Conservation (phyloP, 2,888 invertebrate genomes). For the Macrosoma leucophasiata region DNA sequence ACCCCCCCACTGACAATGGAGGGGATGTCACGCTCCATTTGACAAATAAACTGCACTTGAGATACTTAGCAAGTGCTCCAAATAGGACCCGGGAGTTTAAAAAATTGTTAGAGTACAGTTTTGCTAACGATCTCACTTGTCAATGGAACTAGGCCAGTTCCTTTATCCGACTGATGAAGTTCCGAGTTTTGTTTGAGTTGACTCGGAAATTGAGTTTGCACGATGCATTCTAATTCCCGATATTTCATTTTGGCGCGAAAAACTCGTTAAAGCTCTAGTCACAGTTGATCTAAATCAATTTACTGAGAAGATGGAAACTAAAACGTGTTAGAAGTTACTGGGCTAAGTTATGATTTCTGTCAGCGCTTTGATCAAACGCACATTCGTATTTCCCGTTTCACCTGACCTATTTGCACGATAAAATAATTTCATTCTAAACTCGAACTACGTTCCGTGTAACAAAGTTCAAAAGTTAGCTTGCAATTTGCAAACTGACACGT, state of each 20-base stretch:
- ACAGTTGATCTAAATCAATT: no score
- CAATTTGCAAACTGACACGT: slow-evolving; percentile 8
- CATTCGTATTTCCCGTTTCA: slow-evolving; percentile 1
- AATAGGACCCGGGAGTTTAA: slow-evolving; percentile 16
- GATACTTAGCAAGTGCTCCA: slow-evolving; percentile 21
- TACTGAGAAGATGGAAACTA: no score
- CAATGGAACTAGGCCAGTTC: slow-evolving; percentile 9
- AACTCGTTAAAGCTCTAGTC: no score
- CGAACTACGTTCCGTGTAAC: slow-evolving; percentile 3
- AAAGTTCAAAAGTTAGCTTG: slow-evolving; percentile 5
- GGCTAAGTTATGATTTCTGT: slow-evolving; percentile 1
- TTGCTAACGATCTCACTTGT: slow-evolving; percentile 5
- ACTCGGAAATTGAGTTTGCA: no score
- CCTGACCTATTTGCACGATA: slow-evolving; percentile 6
- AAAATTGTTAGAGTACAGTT: slow-evolving; percentile 9
- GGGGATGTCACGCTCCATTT: slow-evolving; percentile 55
- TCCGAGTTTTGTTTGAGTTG: no score
- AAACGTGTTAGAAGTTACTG: no score
- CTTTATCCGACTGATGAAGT: no score
- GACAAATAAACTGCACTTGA: slow-evolving; percentile 50
- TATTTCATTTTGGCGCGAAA: no score
- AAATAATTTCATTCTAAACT: no score
- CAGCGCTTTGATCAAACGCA: slow-evolving; percentile 2
- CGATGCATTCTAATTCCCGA: no score
- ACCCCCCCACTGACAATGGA: slow-evolving; percentile 37